Base-by-base conservation (phyloP, 2,113 vertebrate species). In the Gymnobelideus leadbeateri region DNA sequence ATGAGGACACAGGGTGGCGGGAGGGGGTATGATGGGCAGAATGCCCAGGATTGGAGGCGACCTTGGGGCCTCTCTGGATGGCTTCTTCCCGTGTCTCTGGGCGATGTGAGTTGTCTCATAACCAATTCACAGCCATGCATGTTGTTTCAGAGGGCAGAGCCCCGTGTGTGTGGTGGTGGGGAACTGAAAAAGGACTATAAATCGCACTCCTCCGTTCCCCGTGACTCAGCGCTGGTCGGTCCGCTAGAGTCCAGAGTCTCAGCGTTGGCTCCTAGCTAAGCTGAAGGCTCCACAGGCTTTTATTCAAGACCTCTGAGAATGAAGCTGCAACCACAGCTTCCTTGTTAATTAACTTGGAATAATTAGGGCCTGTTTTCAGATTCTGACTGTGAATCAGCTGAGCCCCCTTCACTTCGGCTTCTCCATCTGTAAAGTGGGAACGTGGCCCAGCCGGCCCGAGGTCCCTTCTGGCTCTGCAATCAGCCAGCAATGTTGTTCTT, bases 31-130 rank as follows among this genome's bases (percentile, higher is more conserved):
- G 47, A 49, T 31, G 49, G 89, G 25, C 92, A 16, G 0, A 19
- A 25, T 91, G 93, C 51, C 49, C 50, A 51, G 11, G 0, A 1
- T 54, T 51, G 0, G 1, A 50, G 47, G 26, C 95, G 52, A 91
- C 90, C 4, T 94, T 53, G 92, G 94, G 31, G 96, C 8, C 25
- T 43, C 89, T 51, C 19, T 51, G 91, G 93, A 95, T 52, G 96
- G 92, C 90, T 54, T 91, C 21, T 92, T 96, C 31, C 0, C 0
- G 91, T 93, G 6, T n/a, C 24, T 92, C 93, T 96, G 89, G n/a
- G 0, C 1, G 95, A 53, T 93, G 89, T 93, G 57, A 93, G 50
- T 77, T 77, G 43, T 53, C 93, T 28, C 91, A 43, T n/a, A 68
- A 92, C 89, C 23, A 26, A 47, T 57, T 89, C 4, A 51, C 1